Percentiles rank a stretch among this genome's conserved stretches.
These are phyloP conservation scores for Dusona sp. DNA, from an alignment of 2,888 invertebrate genomes.

Conservation along the genomic window DNA sequence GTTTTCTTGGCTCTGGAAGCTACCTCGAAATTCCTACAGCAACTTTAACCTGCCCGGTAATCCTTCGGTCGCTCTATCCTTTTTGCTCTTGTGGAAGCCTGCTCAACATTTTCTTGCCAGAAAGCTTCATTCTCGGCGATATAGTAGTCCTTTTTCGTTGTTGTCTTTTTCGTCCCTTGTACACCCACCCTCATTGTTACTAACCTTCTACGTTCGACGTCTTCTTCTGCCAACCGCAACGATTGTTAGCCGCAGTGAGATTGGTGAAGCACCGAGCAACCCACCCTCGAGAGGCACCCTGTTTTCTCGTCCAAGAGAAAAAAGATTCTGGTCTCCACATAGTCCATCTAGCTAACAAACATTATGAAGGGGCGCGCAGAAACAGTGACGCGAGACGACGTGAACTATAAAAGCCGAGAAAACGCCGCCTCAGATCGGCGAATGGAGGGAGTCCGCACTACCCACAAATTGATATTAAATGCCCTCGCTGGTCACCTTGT, in stretches of 20 bases:
- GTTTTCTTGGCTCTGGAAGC: constrained; percentile 50
- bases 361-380: constrained; percentile 53
- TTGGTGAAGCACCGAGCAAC: constrained; percentile 32
- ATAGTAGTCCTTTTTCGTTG: constrained; percentile 57
- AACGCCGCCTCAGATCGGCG: constrained; percentile 30
- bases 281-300: constrained; percentile 43
- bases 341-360: constrained; percentile 42
- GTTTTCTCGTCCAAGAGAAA: constrained; percentile 42
- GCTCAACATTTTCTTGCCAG: constrained; percentile 68
- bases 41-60: constrained; percentile 69
- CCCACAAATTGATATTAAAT: constrained; percentile 83
- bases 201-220: constrained; percentile 25
- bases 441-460: constrained; percentile 71
- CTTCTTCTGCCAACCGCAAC: constrained; percentile 20
- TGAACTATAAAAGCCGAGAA: constrained; percentile 62
- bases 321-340: constrained; percentile 18
- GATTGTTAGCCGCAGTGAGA: constrained; percentile 6
- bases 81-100: constrained; percentile 14
- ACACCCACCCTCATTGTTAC: constrained; percentile 59
- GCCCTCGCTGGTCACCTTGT: constrained; percentile 82
- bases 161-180: constrained; percentile 60
- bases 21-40: constrained; percentile 75
- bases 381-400: constrained; percentile 60
- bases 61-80: constrained; percentile 60
- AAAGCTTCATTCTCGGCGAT: constrained; percentile 64